A percentile compares a stretch with the other conserved stretches of the same genome.
Evolutionary conservation across 2,888 invertebrate species (phyloP).

Genomic region (Synanthedon formicaeformis): DNA sequence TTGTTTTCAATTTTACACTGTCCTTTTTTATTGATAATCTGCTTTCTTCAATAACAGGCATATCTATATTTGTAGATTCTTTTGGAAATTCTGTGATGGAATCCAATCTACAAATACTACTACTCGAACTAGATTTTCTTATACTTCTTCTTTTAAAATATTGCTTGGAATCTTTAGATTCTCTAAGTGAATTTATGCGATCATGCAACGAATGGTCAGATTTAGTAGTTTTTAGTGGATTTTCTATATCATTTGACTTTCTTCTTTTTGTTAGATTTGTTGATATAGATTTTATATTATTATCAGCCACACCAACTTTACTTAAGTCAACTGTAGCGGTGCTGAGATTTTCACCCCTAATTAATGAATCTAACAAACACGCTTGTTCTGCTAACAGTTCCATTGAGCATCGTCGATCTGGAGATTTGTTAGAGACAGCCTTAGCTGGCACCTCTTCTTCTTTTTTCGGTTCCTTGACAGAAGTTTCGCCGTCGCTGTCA

Average conservation of each 20-base stretch:
- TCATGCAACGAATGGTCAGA: conserved; percentile 59
- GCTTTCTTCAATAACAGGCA: conserved; percentile 62
- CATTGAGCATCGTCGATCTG: conserved; percentile 66
- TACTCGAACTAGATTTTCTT: conserved; percentile 55
- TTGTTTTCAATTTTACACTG: conserved; percentile 16
- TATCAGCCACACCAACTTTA: conserved; percentile 39
- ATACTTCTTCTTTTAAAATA: conserved; percentile 42
- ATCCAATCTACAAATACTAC: conserved; percentile 51
- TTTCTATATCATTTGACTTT: conserved; percentile 22
- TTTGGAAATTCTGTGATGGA: conserved; percentile 58
- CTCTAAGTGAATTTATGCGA: conserved; percentile 31
- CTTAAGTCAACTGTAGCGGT: conserved; percentile 53
- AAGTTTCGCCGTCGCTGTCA: conserved; percentile 23
- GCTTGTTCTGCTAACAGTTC: conserved; percentile 71
- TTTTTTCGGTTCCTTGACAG: conserved; percentile 5
- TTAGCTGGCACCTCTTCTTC: conserved; percentile 8
- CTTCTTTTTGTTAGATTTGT: conserved; percentile 16
- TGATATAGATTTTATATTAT: conserved; percentile 13
- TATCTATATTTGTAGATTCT: conserved; percentile 22
- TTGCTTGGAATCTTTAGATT: conserved; percentile 21
- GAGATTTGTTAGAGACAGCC: conserved; percentile 24
- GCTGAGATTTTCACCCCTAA: conserved; percentile 66
- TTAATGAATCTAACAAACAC: conserved; percentile 60
- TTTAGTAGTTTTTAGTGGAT: conserved; percentile 48
- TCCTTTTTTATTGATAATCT: conserved; percentile 30